Conservation (phyloP, 2,888 invertebrate genomes). For the Epinotia ramella region DNA sequence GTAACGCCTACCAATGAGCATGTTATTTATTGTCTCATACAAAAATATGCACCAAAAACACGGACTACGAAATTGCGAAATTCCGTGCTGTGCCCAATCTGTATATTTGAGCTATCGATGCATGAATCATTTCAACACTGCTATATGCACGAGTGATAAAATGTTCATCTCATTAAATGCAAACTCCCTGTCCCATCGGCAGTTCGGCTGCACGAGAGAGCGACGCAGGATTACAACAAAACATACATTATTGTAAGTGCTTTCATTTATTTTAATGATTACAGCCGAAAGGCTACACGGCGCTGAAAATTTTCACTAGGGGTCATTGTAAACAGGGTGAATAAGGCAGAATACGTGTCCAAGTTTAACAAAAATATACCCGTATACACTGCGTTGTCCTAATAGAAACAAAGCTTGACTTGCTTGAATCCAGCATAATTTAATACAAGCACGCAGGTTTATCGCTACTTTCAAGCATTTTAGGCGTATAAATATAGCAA, state of each 20-base stretch:
- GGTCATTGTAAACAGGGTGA: background rate
- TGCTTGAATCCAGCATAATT: no score
- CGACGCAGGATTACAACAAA: background rate
- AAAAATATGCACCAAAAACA: background rate
- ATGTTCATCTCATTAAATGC: background rate
- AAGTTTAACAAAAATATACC: no score
- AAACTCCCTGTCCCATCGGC: background rate
- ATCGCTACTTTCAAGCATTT: background rate
- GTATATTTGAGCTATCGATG: background rate
- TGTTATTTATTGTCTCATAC: no score
- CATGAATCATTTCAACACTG: background rate
- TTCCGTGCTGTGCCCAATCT: background rate
- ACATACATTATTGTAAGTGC: slow-evolving; percentile 20
- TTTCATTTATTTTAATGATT: slow-evolving; percentile 23
- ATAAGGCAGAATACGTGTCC: background rate
- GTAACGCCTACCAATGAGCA: no score
- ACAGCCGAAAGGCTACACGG: background rate
- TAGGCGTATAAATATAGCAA: background rate
- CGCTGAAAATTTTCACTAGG: slow-evolving; percentile 1
- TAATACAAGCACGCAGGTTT: background rate
- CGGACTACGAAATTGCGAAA: background rate
- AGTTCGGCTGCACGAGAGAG: background rate
- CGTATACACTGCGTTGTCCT: background rate
- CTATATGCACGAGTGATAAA: slow-evolving; percentile 7
- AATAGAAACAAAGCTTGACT: background rate